phyloP scores from a whole-genome alignment of 2,888 invertebrate species.

The Amiota mariae region DNA sequence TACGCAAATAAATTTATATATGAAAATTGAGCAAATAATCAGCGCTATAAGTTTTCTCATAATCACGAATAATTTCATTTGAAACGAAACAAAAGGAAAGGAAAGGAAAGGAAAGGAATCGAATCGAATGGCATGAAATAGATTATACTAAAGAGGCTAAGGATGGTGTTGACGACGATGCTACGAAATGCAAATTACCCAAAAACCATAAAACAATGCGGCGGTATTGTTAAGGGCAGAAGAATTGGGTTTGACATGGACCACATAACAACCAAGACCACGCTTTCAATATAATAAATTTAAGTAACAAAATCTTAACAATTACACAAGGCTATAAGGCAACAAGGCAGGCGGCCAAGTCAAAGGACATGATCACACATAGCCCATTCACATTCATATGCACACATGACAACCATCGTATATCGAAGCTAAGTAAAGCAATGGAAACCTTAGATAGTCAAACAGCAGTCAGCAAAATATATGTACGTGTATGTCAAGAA shows the following conservation, averaged over 20 bases:
- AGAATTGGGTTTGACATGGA: slow-evolving; percentile 17
- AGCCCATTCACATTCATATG: slow-evolving; percentile 36
- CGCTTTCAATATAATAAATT: slow-evolving; percentile 58
- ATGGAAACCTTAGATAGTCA: neutral
- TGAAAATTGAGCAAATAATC: slow-evolving; percentile 46
- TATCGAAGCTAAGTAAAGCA: neutral
- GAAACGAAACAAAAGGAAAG: slow-evolving; percentile 38
- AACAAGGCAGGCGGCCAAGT: neutral
- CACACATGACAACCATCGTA: slow-evolving; percentile 28
- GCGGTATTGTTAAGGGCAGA: slow-evolving; percentile 32
- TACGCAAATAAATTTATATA: slow-evolving; percentile 18
- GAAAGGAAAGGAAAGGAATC: slow-evolving; percentile 30
- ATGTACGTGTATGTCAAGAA: too few species aligned
- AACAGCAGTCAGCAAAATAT: too few species aligned
- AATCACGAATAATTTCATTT: slow-evolving; percentile 59
- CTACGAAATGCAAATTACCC: slow-evolving; percentile 40
- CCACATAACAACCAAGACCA: slow-evolving; percentile 25
- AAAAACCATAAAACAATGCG: slow-evolving; percentile 31
- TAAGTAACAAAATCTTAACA: slow-evolving; percentile 68
- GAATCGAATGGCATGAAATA: slow-evolving; percentile 28
- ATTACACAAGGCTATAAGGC: slow-evolving; percentile 54
- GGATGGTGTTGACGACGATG: slow-evolving; percentile 25
- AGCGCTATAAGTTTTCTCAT: slow-evolving; percentile 57
- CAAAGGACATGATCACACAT: slow-evolving; percentile 38
- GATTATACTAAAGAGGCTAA: neutral